These are phyloP conservation scores for Halocaridina rubra DNA, from an alignment of 2,888 invertebrate genomes.

Conservation along the genomic window DNA sequence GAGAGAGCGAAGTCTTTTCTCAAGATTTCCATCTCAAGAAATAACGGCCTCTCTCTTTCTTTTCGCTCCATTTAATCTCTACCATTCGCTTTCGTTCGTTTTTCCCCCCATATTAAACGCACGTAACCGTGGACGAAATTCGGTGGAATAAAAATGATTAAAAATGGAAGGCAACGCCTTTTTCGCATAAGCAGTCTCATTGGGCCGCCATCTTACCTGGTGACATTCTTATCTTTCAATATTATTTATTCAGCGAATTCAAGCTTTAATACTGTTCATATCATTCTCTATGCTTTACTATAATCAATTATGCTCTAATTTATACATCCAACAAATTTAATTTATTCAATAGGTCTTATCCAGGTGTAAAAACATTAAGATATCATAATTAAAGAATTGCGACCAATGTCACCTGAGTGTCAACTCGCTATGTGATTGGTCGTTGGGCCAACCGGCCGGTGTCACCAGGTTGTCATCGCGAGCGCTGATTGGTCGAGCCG, in stretches of 20 bases:
- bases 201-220: not conserved
- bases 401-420: constrained; percentile 45
- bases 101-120: not conserved
- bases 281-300: not conserved
- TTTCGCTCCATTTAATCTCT: constrained; percentile 43
- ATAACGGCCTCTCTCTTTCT: too few relatives aligned
- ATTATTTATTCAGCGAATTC: not conserved
- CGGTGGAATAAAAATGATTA: too few relatives aligned
- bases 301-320: not conserved
- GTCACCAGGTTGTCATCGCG: not conserved
- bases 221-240: not conserved
- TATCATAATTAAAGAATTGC: not conserved
- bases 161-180: too few relatives aligned
- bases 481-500: not conserved
- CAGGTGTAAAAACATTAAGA: not conserved
- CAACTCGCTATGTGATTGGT: constrained; percentile 17
- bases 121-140: too few relatives aligned
- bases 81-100: constrained; percentile 32
- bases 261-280: not conserved
- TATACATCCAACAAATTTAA: not conserved
- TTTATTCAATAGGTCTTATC: too few relatives aligned
- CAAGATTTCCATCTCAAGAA: constrained; percentile 15
- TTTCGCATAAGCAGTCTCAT: not conserved
- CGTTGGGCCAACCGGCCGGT: not conserved
- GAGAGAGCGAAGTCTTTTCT: constrained; percentile 42